Evolutionary conservation across 2,113 vertebrate genomes (phyloP).

Genomic region (Forbesichthys agassizii): DNA sequence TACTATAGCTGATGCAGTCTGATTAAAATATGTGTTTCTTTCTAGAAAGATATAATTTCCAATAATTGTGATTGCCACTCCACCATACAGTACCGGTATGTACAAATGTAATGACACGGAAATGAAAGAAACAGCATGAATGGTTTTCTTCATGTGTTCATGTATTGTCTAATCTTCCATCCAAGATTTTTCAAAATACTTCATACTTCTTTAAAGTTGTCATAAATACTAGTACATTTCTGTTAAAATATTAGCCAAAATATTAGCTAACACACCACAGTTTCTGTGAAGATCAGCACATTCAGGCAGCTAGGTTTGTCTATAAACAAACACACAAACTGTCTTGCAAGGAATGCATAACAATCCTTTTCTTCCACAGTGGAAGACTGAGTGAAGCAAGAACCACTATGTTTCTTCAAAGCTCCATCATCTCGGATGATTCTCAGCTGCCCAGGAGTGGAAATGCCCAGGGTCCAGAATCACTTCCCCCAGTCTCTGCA

Average conservation of each 20-base stretch:
- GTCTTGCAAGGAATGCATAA: constrained; percentile 12
- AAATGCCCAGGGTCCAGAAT: constrained; percentile 86
- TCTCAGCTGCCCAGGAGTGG: constrained; percentile 82
- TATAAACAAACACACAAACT: constrained; percentile 33
- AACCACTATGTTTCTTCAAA: constrained; percentile 15
- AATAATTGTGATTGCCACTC: too few relatives aligned
- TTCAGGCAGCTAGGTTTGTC: constrained; percentile 27
- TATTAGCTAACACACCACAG: neutral
- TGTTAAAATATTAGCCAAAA: neutral
- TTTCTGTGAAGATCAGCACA: constrained; percentile 31
- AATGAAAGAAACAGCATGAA: neutral
- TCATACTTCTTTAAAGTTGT: neutral
- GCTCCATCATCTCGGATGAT: constrained; percentile 71
- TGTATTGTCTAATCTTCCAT: neutral
- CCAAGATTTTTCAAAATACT: neutral
- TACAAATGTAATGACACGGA: too few relatives aligned
- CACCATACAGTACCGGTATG: too few relatives aligned
- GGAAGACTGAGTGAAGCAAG: constrained; percentile 26
- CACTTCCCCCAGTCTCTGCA: constrained; percentile 83
- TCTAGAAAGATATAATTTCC: neutral
- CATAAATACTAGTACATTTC: neutral
- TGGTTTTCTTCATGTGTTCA: neutral
- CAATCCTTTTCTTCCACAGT: neutral
- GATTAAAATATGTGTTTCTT: neutral
- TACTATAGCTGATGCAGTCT: neutral